Percentiles rank a stretch among this genome's conserved stretches.
Conservation (phyloP, 2,797 vertebrate species). For the Pangasius djambal region DNA sequence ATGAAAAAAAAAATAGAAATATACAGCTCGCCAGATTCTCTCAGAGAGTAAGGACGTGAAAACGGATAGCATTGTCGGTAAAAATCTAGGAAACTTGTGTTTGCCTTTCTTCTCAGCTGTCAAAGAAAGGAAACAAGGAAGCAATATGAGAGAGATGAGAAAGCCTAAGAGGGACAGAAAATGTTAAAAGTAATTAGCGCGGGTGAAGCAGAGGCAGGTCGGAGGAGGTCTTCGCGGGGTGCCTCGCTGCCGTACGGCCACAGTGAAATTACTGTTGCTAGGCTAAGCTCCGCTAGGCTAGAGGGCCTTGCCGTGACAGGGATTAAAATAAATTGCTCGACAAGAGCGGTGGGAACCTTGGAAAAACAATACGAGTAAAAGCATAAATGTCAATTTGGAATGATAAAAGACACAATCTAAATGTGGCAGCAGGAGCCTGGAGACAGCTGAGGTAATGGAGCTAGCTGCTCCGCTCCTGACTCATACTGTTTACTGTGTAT, state of each 20-base stretch:
- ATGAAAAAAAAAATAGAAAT: neutral
- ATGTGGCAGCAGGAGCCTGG: conserved; percentile 86
- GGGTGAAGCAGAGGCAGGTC: conserved; percentile 18
- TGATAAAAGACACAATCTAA: conserved; percentile 90
- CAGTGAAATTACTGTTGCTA: conserved; percentile 73
- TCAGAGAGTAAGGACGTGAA: neutral
- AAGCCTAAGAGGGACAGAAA: conserved; percentile 10
- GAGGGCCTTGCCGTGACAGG: conserved; percentile 77
- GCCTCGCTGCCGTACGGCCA: conserved; percentile 49
- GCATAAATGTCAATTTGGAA: conserved; percentile 92
- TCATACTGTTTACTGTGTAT: conserved; percentile 56
- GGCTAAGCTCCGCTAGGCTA: conserved; percentile 76
- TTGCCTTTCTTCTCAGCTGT: conserved; percentile 22
- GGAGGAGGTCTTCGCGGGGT: conserved; percentile 35
- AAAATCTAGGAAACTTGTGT: conserved; percentile 28
- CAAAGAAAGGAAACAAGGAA: neutral
- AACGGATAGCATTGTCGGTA: conserved; percentile 30
- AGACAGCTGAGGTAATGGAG: conserved; percentile 84
- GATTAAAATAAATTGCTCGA: conserved; percentile 88
- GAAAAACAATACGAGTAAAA: conserved; percentile 88
- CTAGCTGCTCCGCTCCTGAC: conserved; percentile 64
- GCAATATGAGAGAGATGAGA: conserved; percentile 6
- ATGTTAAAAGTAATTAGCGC: conserved; percentile 44
- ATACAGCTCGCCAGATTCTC: neutral
- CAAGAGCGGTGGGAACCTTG: conserved; percentile 78